These are phyloP conservation scores for Lysiphlebus fabarum DNA, from an alignment of 1,140 invertebrate species.

Conservation along the genomic window DNA sequence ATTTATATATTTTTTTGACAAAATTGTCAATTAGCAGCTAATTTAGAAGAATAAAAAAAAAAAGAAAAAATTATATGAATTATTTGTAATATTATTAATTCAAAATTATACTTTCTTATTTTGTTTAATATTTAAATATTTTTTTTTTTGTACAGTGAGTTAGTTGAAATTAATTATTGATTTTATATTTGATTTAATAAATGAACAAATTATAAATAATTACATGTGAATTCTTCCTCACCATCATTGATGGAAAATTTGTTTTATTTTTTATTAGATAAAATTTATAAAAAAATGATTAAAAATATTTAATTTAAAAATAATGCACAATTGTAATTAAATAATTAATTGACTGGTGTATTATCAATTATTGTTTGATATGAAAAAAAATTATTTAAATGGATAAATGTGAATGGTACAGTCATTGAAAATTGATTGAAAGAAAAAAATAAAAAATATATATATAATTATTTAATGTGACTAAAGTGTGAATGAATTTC, in stretches of 20 bases:
- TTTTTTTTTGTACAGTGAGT: constrained; percentile 36
- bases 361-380: background rate
- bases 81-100: background rate
- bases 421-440: background rate
- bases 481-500: constrained; percentile 29
- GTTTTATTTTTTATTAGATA: no score
- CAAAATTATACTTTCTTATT: constrained; percentile 18
- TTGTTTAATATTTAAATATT: constrained; percentile 2
- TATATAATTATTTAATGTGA: background rate
- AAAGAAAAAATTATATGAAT: background rate
- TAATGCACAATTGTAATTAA: background rate
- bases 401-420: no score
- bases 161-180: constrained; percentile 25
- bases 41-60: no score
- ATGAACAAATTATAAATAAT: no score
- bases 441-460: no score
- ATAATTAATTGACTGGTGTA: background rate
- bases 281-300: no score
- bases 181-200: no score
- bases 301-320: no score
- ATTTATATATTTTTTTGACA: background rate
- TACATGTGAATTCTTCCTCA: no score
- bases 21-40: background rate
- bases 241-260: no score
- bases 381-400: background rate